Conservation (phyloP, 2,113 vertebrate species). For the Euleptes europaea region DNA sequence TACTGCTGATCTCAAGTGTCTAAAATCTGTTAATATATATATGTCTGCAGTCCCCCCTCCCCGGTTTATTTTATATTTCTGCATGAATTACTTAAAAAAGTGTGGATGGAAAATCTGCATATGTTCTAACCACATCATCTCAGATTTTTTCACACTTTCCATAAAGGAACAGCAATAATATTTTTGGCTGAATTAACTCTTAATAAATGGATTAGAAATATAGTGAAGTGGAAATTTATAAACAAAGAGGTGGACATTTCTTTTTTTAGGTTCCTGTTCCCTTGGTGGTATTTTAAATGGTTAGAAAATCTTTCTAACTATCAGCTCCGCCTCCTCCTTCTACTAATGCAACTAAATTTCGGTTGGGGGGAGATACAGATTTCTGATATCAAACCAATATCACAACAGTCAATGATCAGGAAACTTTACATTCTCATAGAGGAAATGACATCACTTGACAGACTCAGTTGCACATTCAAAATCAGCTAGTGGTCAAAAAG, state of each 20-base stretch:
- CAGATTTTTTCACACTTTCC: background rate
- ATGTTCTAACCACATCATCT: background rate
- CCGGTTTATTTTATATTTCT: background rate
- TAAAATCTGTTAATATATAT: background rate
- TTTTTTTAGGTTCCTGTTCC: background rate
- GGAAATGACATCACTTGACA: background rate
- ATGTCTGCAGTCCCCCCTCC: background rate
- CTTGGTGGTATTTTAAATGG: background rate
- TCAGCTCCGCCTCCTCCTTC: background rate
- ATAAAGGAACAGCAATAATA: background rate
- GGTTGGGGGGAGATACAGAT: background rate
- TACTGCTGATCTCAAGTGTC: background rate
- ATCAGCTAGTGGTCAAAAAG: background rate
- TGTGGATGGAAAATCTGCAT: background rate
- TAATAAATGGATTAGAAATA: background rate
- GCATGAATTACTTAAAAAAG: background rate
- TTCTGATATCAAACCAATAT: background rate
- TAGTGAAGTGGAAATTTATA: background rate
- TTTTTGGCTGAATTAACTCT: background rate
- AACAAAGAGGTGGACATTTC: background rate
- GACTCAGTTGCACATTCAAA: background rate
- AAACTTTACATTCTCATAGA: background rate
- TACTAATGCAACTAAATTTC: background rate
- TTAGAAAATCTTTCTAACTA: background rate
- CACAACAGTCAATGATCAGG: background rate